A percentile compares a stretch with the other conserved stretches of the same genome.
These are phyloP conservation scores for Corythoichthys haematopterus DNA, from an alignment of 2,113 vertebrate genomes.

Conservation along the genomic window DNA sequence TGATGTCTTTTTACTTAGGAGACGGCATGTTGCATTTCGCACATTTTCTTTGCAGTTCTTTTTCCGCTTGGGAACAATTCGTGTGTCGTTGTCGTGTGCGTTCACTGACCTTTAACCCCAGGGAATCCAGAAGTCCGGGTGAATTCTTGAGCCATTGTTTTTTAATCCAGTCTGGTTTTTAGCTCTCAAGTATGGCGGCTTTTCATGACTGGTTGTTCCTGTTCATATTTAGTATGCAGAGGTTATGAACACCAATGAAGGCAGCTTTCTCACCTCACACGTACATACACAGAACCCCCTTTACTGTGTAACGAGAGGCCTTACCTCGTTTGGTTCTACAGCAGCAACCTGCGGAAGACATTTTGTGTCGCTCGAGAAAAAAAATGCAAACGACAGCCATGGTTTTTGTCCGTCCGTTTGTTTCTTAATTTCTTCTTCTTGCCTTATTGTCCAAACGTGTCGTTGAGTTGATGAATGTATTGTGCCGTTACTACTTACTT, in stretches of 20 bases:
- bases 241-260: conserved; percentile 64
- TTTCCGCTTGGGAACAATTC: not conserved
- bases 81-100: conserved; percentile 16
- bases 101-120: conserved; percentile 37
- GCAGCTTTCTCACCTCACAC: conserved; percentile 70
- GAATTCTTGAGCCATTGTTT: conserved; percentile 42
- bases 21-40: conserved; percentile 35
- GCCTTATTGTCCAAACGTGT: conserved; percentile 84
- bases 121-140: conserved; percentile 45
- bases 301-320: conserved; percentile 43
- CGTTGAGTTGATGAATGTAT: conserved; percentile 90
- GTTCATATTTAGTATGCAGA: conserved; percentile 19
- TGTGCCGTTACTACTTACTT: conserved; percentile 95
- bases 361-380: conserved; percentile 22
- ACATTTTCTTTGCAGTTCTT: conserved; percentile 5
- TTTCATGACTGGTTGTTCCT: conserved; percentile 30
- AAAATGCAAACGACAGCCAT: conserved; percentile 53
- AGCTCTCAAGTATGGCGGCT: conserved; percentile 22
- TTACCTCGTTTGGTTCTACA: conserved; percentile 40
- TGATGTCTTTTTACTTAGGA: not conserved
- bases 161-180: conserved; percentile 2
- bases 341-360: conserved; percentile 15
- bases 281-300: conserved; percentile 16
- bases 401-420: conserved; percentile 42
- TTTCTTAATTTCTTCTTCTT: conserved; percentile 65